phyloP scores from a whole-genome alignment of 1,140 invertebrate genomes.

The Trigoniulus corallinus region DNA sequence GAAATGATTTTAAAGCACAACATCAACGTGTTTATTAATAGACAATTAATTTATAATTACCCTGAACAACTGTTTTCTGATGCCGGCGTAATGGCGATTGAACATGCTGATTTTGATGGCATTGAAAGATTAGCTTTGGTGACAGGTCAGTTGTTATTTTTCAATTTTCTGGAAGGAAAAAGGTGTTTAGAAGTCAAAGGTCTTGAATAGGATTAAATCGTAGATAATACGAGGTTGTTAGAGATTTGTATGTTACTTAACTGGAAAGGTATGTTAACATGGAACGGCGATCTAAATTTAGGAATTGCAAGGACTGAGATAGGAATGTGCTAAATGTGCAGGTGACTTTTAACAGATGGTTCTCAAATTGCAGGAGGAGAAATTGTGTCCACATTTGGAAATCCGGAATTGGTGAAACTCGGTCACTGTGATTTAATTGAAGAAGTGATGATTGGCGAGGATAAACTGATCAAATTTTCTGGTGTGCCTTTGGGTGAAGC shows the following conservation, averaged over 20 bases:
- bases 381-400: constrained; percentile 96
- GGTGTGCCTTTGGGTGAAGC: constrained; percentile 90
- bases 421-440: constrained; percentile 92
- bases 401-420: constrained; percentile 76
- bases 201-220: too few species aligned
- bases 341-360: too few species aligned
- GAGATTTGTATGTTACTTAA: too few species aligned
- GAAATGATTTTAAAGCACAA: constrained; percentile 90
- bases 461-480: constrained; percentile 85
- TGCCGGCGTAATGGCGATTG: constrained; percentile 96
- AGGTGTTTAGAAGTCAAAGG: too few species aligned
- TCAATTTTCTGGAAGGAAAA: too few species aligned
- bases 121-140: constrained; percentile 93
- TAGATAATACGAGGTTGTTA: too few species aligned
- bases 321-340: too few species aligned
- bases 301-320: too few species aligned
- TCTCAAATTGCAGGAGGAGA: constrained; percentile 78
- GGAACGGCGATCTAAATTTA: too few species aligned
- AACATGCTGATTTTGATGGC: constrained; percentile 99
- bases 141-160: constrained; percentile 54
- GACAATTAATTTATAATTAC: constrained; percentile 99
- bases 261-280: too few species aligned
- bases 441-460: constrained; percentile 97
- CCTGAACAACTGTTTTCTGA: constrained; percentile 99
- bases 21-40: constrained; percentile 98